Conservation (phyloP, 2,113 vertebrate genomes). For the Acanthisitta chloris region DNA sequence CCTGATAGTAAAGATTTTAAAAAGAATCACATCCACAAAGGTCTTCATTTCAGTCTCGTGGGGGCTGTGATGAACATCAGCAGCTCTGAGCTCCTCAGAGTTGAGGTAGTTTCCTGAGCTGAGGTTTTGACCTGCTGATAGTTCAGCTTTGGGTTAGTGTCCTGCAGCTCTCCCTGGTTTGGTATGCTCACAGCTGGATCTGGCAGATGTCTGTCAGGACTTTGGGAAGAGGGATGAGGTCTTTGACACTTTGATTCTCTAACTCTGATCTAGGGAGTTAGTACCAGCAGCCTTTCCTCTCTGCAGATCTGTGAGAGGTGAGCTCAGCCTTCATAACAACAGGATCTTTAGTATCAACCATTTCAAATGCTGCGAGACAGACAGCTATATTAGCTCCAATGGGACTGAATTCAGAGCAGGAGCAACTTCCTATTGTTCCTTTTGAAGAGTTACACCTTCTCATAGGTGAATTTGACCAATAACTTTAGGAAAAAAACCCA, state of each 20-base stretch:
- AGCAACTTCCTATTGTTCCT: not conserved
- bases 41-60: not conserved
- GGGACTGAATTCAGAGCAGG: not conserved
- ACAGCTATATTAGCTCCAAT: not conserved
- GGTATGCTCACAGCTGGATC: not conserved
- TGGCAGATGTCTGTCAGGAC: not conserved
- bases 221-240: not conserved
- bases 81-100: not conserved
- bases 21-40: not conserved
- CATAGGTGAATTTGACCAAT: not conserved
- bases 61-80: not conserved
- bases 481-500: not conserved
- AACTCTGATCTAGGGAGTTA: not conserved
- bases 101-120: not conserved
- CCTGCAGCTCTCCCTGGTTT: not conserved
- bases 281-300: not conserved
- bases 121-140: not conserved
- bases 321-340: not conserved
- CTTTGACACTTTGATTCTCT: not conserved
- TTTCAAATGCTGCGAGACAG: not conserved
- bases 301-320: not conserved
- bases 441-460: conserved; percentile 22
- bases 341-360: not conserved
- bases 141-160: not conserved
- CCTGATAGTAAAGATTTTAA: not conserved